A percentile compares a stretch with the other conserved stretches of the same genome.
These are phyloP conservation scores for Leucopsar rothschildi DNA, from an alignment of 2,113 vertebrate species.

Conservation along the genomic window DNA sequence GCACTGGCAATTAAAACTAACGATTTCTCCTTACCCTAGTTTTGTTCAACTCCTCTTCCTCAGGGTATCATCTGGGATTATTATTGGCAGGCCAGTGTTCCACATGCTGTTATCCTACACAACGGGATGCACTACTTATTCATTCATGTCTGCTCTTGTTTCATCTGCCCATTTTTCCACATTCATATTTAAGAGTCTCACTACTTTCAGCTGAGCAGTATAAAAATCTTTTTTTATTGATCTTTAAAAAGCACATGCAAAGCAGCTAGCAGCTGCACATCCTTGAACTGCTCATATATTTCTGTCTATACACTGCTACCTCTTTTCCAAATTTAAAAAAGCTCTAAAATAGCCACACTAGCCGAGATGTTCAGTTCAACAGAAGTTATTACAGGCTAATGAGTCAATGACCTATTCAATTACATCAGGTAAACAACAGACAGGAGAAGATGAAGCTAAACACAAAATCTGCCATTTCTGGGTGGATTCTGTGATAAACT, in stretches of 20 bases:
- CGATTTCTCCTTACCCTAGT: not conserved
- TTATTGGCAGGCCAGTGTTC: not conserved
- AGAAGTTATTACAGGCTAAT: not conserved
- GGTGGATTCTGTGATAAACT: not conserved
- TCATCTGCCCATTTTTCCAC: not conserved
- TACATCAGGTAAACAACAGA: not conserved
- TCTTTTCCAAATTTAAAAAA: not conserved
- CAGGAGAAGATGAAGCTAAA: not conserved
- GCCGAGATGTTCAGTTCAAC: not conserved
- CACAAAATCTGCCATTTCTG: not conserved
- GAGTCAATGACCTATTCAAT: not conserved
- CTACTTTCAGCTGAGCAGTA: not conserved
- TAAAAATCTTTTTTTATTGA: not conserved
- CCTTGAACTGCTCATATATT: not conserved
- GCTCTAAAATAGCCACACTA: not conserved
- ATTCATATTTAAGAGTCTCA: not conserved
- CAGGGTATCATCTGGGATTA: not conserved
- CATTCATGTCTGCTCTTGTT: not conserved
- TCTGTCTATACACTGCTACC: not conserved
- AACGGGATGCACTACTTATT: not conserved
- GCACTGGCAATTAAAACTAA: not conserved
- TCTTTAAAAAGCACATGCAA: not conserved
- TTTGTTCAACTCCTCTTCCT: not conserved
- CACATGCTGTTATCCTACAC: not conserved
- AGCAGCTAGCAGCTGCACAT: not conserved